Percentiles rank a stretch among this genome's conserved stretches.
phyloP scores from a whole-genome alignment of 2,888 invertebrate species.

The Perizoma affinitatum region DNA sequence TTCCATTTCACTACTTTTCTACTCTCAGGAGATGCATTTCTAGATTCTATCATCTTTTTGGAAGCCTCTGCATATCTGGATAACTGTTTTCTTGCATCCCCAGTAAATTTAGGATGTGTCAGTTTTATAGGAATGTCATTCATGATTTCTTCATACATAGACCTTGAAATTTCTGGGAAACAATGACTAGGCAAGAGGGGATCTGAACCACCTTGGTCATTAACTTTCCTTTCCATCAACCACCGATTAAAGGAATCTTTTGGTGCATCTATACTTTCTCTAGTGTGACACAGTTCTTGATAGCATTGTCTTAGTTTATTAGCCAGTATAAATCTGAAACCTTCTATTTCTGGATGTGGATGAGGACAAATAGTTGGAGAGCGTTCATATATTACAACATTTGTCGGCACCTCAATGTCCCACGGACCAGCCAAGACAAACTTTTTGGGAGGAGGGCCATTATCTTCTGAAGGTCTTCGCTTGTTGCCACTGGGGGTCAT shows the following conservation, averaged over 20 bases:
- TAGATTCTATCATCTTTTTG: constrained; percentile 97
- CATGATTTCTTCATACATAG: constrained; percentile 99
- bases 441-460: constrained; percentile 92
- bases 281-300: constrained; percentile 96
- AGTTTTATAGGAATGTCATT: constrained; percentile 98
- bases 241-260: constrained; percentile 98
- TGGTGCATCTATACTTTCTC: constrained; percentile 97
- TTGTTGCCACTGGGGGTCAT: constrained; percentile 86
- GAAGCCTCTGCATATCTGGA: constrained; percentile 98
- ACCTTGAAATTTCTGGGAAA: constrained; percentile 95
- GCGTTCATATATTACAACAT: constrained; percentile 94
- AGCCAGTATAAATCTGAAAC: constrained; percentile 91
- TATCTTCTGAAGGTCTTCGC: constrained; percentile 91
- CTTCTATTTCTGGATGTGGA: constrained; percentile 97
- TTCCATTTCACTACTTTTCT: constrained; percentile 99
- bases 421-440: constrained; percentile 95
- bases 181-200: constrained; percentile 96
- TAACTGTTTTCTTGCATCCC: constrained; percentile 97
- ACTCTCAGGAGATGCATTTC: constrained; percentile 96
- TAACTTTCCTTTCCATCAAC: constrained; percentile 97
- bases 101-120: constrained; percentile 97
- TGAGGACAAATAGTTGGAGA: constrained; percentile 93
- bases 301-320: constrained; percentile 95
- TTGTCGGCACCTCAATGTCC: constrained; percentile 97
- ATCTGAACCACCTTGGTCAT: constrained; percentile 93